A percentile compares a stretch with the other conserved stretches of the same genome.
phyloP scores from a whole-genome alignment of 2,113 vertebrate genomes.

The Riparia riparia region DNA sequence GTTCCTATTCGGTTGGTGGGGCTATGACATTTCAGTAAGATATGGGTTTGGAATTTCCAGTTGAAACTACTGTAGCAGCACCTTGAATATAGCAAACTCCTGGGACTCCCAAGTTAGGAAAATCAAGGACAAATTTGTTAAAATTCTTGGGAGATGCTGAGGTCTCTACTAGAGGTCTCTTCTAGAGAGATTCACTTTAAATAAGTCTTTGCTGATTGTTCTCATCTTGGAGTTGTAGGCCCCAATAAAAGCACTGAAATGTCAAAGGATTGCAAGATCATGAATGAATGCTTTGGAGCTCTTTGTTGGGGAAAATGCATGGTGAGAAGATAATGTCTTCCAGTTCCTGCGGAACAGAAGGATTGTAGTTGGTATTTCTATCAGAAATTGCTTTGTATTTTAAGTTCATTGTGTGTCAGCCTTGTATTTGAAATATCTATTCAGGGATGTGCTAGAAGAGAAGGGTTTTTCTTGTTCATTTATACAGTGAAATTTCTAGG shows the following conservation, averaged over 20 bases:
- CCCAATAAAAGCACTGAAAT: neutral
- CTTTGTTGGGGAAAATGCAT: neutral
- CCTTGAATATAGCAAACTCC: neutral
- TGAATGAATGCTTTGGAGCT: neutral
- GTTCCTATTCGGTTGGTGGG: neutral
- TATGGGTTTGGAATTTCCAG: fast-evolving
- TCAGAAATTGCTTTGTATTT: neutral
- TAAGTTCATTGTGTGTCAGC: neutral
- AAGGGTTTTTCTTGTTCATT: neutral
- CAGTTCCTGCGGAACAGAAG: neutral
- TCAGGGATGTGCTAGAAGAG: neutral
- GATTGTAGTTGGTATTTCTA: neutral
- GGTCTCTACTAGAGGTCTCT: neutral
- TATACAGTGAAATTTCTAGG: neutral
- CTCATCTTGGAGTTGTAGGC: neutral
- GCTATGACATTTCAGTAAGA: neutral
- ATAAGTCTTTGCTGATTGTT: neutral
- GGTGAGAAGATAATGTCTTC: neutral
- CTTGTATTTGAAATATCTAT: neutral
- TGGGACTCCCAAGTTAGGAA: neutral
- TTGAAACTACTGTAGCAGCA: neutral
- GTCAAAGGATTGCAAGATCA: neutral
- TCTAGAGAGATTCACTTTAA: neutral
- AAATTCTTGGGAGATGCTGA: neutral
- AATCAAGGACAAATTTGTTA: neutral